Evolutionary conservation across 2,888 invertebrate genomes (phyloP).

Genomic region (Pegoplata infirma): DNA sequence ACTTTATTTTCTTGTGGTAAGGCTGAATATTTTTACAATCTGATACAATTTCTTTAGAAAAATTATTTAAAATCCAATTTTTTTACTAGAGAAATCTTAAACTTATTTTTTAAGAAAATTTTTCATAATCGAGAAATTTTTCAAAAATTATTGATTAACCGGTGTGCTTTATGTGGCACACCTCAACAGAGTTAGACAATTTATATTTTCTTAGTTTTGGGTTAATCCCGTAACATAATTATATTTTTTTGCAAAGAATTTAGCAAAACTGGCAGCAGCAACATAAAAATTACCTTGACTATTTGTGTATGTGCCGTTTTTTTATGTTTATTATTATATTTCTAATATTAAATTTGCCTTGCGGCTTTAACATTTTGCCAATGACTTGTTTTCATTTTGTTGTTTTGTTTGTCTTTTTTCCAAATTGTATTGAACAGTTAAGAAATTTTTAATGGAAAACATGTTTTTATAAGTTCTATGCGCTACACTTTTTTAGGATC

Average conservation of each 20-base stretch:
- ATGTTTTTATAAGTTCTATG: slow-evolving; percentile 4
- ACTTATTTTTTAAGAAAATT: neutral
- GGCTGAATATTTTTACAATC: too few relatives aligned
- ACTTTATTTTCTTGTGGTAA: too few relatives aligned
- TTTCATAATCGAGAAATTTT: neutral
- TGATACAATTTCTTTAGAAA: too few relatives aligned
- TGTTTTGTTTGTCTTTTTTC: slow-evolving; percentile 1
- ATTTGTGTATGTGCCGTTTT: slow-evolving; percentile 66
- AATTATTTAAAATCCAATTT: too few relatives aligned
- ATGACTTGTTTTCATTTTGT: slow-evolving; percentile 57
- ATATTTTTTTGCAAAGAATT: slow-evolving; percentile 23
- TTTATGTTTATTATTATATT: slow-evolving; percentile 64
- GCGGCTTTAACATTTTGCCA: slow-evolving; percentile 68
- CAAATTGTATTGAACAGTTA: slow-evolving; percentile 40
- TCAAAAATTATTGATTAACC: too few relatives aligned
- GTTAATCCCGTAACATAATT: neutral
- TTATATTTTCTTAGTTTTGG: neutral
- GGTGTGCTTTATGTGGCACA: neutral
- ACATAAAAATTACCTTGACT: slow-evolving; percentile 25
- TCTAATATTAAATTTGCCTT: slow-evolving; percentile 36
- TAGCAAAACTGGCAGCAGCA: neutral
- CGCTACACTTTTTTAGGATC: too few relatives aligned
- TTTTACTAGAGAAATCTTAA: neutral
- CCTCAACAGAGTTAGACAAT: neutral
- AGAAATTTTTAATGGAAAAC: neutral